Evolutionary conservation across 2,113 vertebrate species (phyloP).

Genomic region (Microtus ochrogaster): DNA sequence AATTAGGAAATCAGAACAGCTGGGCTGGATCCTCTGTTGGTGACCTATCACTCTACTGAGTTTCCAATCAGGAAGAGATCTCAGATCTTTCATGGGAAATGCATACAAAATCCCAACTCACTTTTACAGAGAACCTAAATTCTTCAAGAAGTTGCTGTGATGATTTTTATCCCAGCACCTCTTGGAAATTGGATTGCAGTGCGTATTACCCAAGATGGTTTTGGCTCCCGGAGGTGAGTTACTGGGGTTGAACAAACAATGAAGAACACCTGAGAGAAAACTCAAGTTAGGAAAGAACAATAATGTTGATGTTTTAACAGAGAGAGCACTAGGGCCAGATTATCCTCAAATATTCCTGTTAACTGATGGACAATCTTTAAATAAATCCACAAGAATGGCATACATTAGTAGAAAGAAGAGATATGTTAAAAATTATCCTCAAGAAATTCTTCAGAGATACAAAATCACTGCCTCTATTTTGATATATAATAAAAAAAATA

Average conservation of each 20-base stretch:
- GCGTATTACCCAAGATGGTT: conserved; percentile 18
- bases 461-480: neutral
- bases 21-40: conserved; percentile 48
- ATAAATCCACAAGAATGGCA: conserved; percentile 9
- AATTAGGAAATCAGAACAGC: conserved; percentile 75
- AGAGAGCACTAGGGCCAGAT: neutral
- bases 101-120: conserved; percentile 25
- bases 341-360: neutral
- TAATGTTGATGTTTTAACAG: conserved; percentile 1
- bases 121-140: conserved; percentile 9
- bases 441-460: conserved; percentile 40
- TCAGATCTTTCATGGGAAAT: neutral
- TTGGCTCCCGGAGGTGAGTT: conserved; percentile 6
- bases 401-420: neutral
- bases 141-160: conserved; percentile 54
- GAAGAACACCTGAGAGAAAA: conserved; percentile 48
- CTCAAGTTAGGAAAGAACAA: neutral
- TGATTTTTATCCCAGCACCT: conserved; percentile 55
- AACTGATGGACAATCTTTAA: neutral
- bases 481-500: conserved; percentile 40
- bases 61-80: conserved; percentile 18
- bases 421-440: neutral
- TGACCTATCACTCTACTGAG: conserved; percentile 61
- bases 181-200: conserved; percentile 22
- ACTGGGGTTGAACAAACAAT: conserved; percentile 32